Base-by-base conservation (phyloP, 2,888 invertebrate genomes). In the Pterostichus madidus region DNA sequence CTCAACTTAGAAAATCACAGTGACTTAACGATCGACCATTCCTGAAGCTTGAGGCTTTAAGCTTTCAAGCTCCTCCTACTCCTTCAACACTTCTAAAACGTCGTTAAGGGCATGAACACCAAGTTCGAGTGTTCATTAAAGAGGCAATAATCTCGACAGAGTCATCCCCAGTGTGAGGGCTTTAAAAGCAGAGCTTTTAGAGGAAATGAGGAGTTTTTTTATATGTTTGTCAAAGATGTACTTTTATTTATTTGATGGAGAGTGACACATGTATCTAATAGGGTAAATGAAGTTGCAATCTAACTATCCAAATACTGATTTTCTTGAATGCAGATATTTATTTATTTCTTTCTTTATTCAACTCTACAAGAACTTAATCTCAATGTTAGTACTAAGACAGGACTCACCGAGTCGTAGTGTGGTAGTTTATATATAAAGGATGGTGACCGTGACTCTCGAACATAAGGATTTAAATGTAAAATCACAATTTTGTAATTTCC, bases 121-220 rank as follows among this genome's bases (percentile, higher is more conserved):
- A 44, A 52, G 31, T 75, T 75, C 52, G 75, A 75, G 75, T 75
- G 75, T 75, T 75, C 75, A 75, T 75, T 75, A 75, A 73, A 52
- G 52, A 52, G 75, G 75, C 75, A 75, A 75, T 75, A 75, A 75
- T 49, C 52, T 24, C 39, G 68, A 68, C 68, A 71, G 44, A 71
- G 44, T 71, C 68, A 71, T 44, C 17, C 64, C 2, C 8, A 24
- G 13, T 13, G 13, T 68, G 64, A 64, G 17, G 44, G 44, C 68
- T 71, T 71, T 71, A 39, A 71, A 71, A 71, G 68, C 68, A 10
- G 17, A 10, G 17, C 17, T 71, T 71, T 71, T 44, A 44, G 44
- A 15, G 44, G 44, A 15, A 17, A 13, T 17, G 39, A 44, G 44
- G 17, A 39, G 44, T 71, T 17, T 17, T 71, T 71, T 71, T 11